Evolutionary conservation across 2,797 vertebrate genomes (phyloP), one percentile per base, ranked within the genome.

Genomic region (Acridotheres tristis): DNA sequence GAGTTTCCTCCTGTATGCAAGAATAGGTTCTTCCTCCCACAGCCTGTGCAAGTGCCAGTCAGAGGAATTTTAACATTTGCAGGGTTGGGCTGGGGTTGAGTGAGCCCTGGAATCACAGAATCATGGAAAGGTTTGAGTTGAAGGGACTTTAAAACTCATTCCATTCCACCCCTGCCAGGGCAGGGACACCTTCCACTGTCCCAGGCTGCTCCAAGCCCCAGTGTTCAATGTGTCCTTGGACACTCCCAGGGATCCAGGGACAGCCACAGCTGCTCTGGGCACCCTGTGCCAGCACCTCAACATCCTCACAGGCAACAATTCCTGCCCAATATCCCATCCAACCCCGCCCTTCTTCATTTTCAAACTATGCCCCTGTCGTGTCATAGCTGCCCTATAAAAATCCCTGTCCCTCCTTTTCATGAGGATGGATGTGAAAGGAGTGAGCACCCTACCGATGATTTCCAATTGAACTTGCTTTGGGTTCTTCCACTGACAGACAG

Each of bases 261-360:
- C 58, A 58, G 21, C 65, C 80, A 14, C 66, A 89, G 30, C 21
- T 65, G 0, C 53, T 72, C 30, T 73, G 61, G n/a, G 4, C 7
- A 30, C 0, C 0, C 59, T 53, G 38, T 83, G 58, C 71, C 62
- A 43, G 11, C 8, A 3, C 3, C 38, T 32, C 0, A 0, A 1
- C 59, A 36, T 6, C 18, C 13, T 48, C 13, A 2, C 16, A 54
- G 30, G 26, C 9, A 4, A 21, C 1, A 6, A 72, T 59, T 59
- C 0, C 10, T 36, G 20, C 40, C 13, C 5, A 3, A 5, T 3
- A 29, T 48, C 40, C 7, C 16, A 42, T 15, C 15, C 19, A 36
- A 18, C 2, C 11, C 7, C 54, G 16, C 20, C 22, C 16, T 72
- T 13, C 22, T 54, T 54, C 47, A 10, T 19, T 36, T 25, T 43